These are phyloP conservation scores for Tortrix viridana DNA, from an alignment of 2,888 invertebrate species.

Conservation along the genomic window DNA sequence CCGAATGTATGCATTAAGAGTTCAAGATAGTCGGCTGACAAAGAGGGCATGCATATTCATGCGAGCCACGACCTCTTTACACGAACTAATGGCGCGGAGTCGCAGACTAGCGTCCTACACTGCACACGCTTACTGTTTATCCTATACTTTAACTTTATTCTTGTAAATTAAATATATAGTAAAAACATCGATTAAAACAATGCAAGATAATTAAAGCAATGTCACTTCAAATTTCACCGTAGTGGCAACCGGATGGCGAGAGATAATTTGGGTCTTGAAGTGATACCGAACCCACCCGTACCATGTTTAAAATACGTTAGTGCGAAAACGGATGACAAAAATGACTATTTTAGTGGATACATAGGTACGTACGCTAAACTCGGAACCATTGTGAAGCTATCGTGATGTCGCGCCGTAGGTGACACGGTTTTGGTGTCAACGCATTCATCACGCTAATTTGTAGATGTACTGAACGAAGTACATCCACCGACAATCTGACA, in stretches of 20 bases:
- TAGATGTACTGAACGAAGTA: conserved; percentile 40
- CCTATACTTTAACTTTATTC: no score
- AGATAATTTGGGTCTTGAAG: no score
- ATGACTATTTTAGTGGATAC: no score
- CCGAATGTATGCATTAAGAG: conserved; percentile 44
- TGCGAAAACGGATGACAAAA: no score
- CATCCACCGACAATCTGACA: not conserved
- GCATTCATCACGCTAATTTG: conserved; percentile 61
- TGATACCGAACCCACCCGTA: no score
- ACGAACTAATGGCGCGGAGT: conserved; percentile 53
- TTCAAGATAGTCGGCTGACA: conserved; percentile 67
- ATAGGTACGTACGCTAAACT: conserved; percentile 6
- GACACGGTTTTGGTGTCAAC: conserved; percentile 60
- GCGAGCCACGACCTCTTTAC: conserved; percentile 61
- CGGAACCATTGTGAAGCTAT: conserved; percentile 14
- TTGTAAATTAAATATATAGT: no score
- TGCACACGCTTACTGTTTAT: conserved; percentile 30
- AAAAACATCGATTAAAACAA: no score
- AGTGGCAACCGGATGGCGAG: no score
- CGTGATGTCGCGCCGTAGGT: conserved; percentile 45
- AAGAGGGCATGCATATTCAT: conserved; percentile 77
- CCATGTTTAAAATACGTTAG: no score
- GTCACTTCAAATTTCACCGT: no score
- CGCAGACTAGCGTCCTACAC: conserved; percentile 43
- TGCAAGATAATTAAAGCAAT: no score